These are phyloP conservation scores for Linnaemya vulpina DNA, from an alignment of 2,888 invertebrate species.

Conservation along the genomic window DNA sequence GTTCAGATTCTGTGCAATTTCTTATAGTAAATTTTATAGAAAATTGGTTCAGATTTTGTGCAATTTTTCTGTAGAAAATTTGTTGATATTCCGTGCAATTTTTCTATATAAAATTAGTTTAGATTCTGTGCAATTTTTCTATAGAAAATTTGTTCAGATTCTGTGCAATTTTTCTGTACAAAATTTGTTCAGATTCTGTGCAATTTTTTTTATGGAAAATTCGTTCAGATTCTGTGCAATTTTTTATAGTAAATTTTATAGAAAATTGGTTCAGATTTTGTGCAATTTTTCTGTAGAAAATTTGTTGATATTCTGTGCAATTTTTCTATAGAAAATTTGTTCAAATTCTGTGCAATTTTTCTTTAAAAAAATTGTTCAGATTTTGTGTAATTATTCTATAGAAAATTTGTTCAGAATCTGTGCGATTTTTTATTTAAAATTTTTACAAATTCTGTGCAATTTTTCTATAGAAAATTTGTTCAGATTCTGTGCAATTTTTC, in stretches of 20 bases:
- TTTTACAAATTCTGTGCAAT: background rate
- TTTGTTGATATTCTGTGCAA: background rate
- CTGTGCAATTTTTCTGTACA: background rate
- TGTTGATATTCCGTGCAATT: background rate
- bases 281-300: background rate
- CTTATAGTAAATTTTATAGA: too few relatives aligned
- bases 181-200: background rate
- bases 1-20: too few relatives aligned
- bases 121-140: background rate
- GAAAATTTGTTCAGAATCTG: background rate
- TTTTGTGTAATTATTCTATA: background rate
- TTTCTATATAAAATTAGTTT: background rate
- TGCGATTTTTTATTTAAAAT: background rate
- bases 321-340: background rate
- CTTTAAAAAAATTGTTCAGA: background rate
- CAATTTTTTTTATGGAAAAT: background rate
- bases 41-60: background rate
- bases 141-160: background rate
- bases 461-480: background rate
- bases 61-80: constrained; percentile 8
- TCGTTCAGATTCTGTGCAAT: background rate
- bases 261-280: background rate
- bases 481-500: background rate
- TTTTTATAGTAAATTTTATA: too few relatives aligned
- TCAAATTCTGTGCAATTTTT: background rate